A percentile compares a stretch with the other conserved stretches of the same genome.
These are phyloP conservation scores for Cirrhinus mrigala DNA, from an alignment of 2,797 vertebrate genomes.

Conservation along the genomic window DNA sequence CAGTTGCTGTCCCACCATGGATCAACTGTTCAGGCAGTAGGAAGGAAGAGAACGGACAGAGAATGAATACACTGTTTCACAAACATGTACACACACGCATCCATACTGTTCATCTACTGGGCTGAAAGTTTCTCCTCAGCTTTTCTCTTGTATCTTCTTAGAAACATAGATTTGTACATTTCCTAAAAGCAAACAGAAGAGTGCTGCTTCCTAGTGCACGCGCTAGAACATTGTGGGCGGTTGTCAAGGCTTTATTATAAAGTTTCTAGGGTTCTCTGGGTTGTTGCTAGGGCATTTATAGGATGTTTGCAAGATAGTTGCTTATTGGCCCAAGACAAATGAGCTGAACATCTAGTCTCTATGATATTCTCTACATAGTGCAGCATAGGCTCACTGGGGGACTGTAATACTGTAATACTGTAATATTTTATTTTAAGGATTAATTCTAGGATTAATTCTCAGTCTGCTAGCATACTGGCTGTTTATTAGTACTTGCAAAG, in stretches of 20 bases:
- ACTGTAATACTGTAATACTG: not conserved
- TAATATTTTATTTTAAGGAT: not conserved
- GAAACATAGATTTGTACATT: not conserved
- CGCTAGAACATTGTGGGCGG: not conserved
- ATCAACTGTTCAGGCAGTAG: slow-evolving; percentile 74
- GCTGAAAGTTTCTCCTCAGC: not conserved
- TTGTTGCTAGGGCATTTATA: not conserved
- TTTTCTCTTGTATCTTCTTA: not conserved
- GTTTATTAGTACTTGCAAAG: not conserved
- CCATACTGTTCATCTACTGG: not conserved
- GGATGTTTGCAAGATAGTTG: not conserved
- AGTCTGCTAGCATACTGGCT: not conserved
- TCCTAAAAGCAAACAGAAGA: not conserved
- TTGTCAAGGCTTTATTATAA: not conserved
- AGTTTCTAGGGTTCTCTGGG: not conserved
- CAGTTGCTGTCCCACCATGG: slow-evolving; percentile 66
- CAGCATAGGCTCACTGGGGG: not conserved
- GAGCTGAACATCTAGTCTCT: not conserved
- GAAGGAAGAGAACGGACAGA: slow-evolving; percentile 68
- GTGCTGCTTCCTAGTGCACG: not conserved
- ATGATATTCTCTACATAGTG: not conserved
- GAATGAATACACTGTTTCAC: slow-evolving; percentile 3
- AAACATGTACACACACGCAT: not conserved
- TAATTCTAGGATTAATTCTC: not conserved
- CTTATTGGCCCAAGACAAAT: not conserved